phyloP scores from a whole-genome alignment of 2,113 vertebrate genomes.

The Eidolon helvum region DNA sequence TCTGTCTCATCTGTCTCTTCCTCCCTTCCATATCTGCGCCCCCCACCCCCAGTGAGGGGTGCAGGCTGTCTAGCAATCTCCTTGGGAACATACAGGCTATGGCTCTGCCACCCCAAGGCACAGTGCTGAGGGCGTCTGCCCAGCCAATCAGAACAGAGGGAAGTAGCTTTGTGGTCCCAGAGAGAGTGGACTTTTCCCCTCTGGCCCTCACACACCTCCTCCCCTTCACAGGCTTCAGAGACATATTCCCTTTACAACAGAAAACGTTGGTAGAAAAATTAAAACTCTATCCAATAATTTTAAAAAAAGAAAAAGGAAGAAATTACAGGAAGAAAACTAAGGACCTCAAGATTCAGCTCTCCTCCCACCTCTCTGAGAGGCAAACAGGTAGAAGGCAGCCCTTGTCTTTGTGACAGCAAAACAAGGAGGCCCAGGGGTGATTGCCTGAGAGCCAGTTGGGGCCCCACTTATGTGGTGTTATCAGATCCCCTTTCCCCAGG shows the following conservation, averaged over 20 bases:
- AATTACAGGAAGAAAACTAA: neutral
- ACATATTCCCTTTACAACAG: neutral
- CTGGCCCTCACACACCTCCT: rapidly evolving
- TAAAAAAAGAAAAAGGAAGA: neutral
- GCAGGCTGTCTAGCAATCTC: neutral
- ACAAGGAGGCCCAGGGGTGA: neutral
- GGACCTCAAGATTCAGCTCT: neutral
- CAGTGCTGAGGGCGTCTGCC: neutral
- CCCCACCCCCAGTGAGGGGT: neutral
- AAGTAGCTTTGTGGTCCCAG: neutral
- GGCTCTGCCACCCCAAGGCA: neutral
- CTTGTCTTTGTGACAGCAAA: neutral
- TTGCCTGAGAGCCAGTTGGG: neutral
- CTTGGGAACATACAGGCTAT: neutral
- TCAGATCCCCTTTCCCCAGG: neutral
- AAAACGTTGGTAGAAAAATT: constrained; percentile 50
- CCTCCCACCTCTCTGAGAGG: neutral
- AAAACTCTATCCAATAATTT: neutral
- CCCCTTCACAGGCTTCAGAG: neutral
- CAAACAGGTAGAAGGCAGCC: neutral
- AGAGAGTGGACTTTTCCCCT: neutral
- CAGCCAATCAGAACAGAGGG: neutral
- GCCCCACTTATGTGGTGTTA: neutral
- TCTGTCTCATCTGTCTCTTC: neutral
- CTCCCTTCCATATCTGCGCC: too few species aligned